Conservation (phyloP, 1,140 invertebrate species). For the Dryas iulia region DNA sequence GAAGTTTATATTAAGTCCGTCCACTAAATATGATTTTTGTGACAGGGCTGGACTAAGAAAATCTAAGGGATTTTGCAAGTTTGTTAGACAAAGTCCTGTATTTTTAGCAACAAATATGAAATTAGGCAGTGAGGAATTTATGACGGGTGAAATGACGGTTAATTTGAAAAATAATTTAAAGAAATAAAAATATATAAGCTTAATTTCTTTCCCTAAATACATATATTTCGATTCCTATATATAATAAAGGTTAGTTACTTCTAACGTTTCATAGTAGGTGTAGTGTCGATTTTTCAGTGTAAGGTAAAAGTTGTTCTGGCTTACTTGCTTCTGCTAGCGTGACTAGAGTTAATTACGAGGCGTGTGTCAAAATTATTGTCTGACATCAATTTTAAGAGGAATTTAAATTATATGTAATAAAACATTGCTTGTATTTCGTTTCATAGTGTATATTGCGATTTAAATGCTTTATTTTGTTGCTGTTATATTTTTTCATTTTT, state of each 20-base stretch:
- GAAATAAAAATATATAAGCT: too few species aligned
- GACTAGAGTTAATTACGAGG: slow-evolving; percentile 45
- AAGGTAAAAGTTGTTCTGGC: slow-evolving; percentile 23
- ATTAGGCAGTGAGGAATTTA: too few species aligned
- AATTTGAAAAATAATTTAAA: too few species aligned
- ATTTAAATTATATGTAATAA: slow-evolving; percentile 38
- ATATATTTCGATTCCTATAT: too few species aligned
- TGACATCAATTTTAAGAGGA: slow-evolving; percentile 42
- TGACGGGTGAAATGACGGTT: too few species aligned
- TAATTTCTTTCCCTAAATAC: too few species aligned
- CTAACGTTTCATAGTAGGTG: background rate
- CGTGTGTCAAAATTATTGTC: slow-evolving; percentile 50
- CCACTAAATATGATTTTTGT: too few species aligned
- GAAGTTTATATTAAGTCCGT: too few species aligned
- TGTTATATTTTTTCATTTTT: background rate
- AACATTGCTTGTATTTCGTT: slow-evolving; percentile 3
- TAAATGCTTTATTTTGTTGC: background rate
- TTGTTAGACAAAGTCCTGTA: too few species aligned
- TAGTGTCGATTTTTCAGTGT: slow-evolving; percentile 10
- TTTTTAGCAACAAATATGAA: too few species aligned
- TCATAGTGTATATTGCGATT: background rate
- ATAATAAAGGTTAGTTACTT: background rate
- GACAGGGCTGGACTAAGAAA: too few species aligned
- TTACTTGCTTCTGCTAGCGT: slow-evolving; percentile 30
- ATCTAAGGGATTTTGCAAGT: too few species aligned